A percentile compares a stretch with the other conserved stretches of the same genome.
Conservation (phyloP, 1,140 invertebrate genomes). For the Notospermus geniculatus region DNA sequence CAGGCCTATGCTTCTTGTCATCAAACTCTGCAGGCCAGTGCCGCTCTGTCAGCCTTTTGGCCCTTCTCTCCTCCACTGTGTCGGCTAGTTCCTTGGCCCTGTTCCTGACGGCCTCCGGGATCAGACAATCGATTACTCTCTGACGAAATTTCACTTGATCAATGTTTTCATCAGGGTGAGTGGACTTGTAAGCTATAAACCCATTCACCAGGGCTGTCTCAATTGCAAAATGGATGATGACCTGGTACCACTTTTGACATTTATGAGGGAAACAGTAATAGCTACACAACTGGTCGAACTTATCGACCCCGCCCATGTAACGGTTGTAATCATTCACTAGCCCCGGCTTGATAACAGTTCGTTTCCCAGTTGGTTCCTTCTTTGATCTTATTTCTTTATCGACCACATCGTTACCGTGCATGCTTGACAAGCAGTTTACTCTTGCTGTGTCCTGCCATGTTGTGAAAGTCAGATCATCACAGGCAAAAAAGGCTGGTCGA, state of each 20-base stretch:
- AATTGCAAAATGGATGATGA: neutral
- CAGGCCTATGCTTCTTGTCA: no score
- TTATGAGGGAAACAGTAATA: conserved; percentile 5
- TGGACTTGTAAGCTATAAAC: neutral
- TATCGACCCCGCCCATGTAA: conserved; percentile 1
- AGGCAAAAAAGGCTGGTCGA: neutral
- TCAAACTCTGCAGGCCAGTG: no score
- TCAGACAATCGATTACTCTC: neutral
- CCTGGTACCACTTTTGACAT: neutral
- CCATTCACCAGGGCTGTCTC: conserved; percentile 4
- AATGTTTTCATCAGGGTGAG: neutral
- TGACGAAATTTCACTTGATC: neutral
- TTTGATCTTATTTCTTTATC: neutral
- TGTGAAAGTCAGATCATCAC: neutral
- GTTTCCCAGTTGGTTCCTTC: conserved; percentile 1
- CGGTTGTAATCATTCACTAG: neutral
- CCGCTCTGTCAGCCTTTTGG: no score
- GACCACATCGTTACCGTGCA: neutral
- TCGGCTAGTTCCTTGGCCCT: no score
- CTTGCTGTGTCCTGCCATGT: conserved; percentile 6
- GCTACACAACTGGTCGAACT: neutral
- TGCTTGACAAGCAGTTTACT: conserved; percentile 1
- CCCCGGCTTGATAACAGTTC: neutral
- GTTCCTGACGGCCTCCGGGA: no score
- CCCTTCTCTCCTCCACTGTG: no score